phyloP scores from a whole-genome alignment of 2,113 vertebrate genomes.

The Melanostigma gelatinosum region DNA sequence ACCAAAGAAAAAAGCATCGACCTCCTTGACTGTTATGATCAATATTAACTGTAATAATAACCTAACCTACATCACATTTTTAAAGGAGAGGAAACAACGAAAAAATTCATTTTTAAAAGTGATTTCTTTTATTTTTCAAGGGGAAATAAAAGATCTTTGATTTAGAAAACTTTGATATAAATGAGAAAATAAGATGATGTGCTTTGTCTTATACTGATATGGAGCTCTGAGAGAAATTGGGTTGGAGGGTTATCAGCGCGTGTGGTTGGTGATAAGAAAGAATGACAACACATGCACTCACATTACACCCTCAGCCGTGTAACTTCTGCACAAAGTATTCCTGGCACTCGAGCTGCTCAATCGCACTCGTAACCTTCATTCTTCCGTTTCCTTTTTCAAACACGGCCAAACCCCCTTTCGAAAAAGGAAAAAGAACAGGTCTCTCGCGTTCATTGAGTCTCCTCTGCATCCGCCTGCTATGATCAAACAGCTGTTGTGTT shows the following conservation, averaged over 20 bases:
- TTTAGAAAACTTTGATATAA: not conserved
- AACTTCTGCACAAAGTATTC: slow-evolving; percentile 50
- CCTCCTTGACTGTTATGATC: not conserved
- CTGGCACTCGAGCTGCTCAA: slow-evolving; percentile 58
- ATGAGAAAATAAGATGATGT: not conserved
- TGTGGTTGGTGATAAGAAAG: slow-evolving; percentile 20
- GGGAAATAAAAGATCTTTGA: not conserved
- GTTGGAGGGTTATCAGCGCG: slow-evolving; percentile 8
- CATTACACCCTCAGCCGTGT: slow-evolving; percentile 20
- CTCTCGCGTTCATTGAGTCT: slow-evolving; percentile 32
- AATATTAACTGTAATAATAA: not conserved
- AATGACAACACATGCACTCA: slow-evolving; percentile 39
- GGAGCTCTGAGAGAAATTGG: not conserved
- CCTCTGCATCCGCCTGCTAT: slow-evolving; percentile 22
- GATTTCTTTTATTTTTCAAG: not conserved
- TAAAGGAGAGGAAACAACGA: not conserved
- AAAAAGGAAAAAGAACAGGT: not conserved
- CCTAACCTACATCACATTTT: not conserved
- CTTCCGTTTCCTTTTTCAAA: slow-evolving; percentile 62
- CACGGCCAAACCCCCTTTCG: slow-evolving; percentile 28
- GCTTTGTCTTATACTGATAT: not conserved
- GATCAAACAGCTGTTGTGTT: slow-evolving; percentile 63
- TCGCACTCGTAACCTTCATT: slow-evolving; percentile 62
- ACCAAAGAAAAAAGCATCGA: not conserved
- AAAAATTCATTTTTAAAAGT: not conserved